Conservation (phyloP, 2,888 invertebrate genomes). For the Synanthedon andrenaeformis region DNA sequence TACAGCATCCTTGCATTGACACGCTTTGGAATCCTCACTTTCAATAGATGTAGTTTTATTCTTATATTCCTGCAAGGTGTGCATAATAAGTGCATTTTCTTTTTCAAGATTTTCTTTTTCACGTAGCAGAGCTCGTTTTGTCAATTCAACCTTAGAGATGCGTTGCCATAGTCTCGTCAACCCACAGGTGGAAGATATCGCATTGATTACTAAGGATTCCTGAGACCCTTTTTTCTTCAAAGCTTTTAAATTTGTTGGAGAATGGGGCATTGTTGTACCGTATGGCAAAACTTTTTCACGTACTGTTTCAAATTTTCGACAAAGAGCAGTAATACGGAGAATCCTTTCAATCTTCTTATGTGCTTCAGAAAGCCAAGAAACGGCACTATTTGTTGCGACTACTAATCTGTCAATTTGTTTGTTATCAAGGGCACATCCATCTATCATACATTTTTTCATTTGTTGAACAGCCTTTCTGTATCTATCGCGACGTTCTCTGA, state of each 20-base stretch:
- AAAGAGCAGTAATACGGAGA: slow-evolving; percentile 58
- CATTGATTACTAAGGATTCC: slow-evolving; percentile 39
- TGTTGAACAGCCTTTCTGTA: slow-evolving; percentile 42
- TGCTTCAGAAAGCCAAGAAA: slow-evolving; percentile 47
- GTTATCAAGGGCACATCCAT: slow-evolving; percentile 34
- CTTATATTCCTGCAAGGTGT: slow-evolving; percentile 22
- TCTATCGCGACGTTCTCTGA: slow-evolving; percentile 49
- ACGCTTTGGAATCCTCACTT: slow-evolving; percentile 21
- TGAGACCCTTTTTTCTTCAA: slow-evolving; percentile 30
- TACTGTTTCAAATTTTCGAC: slow-evolving; percentile 69
- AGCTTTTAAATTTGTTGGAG: slow-evolving; percentile 23
- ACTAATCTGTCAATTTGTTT: slow-evolving; percentile 39
- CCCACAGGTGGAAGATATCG: slow-evolving; percentile 40
- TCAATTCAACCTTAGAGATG: slow-evolving; percentile 48
- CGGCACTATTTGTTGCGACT: slow-evolving; percentile 38
- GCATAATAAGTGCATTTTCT: slow-evolving; percentile 36
- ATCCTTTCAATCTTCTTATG: slow-evolving; percentile 62
- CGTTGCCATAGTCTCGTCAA: slow-evolving; percentile 53
- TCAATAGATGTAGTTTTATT: slow-evolving; percentile 17
- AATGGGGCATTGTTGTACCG: slow-evolving; percentile 29
- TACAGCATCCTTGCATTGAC: slow-evolving; percentile 19
- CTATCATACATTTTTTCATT: slow-evolving; percentile 33
- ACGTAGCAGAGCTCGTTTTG: slow-evolving; percentile 39
- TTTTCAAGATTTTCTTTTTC: slow-evolving; percentile 45
- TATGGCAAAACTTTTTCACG: slow-evolving; percentile 61